Evolutionary conservation across 2,797 vertebrate genomes (phyloP).

Genomic region (Syndactyla subalaris): DNA sequence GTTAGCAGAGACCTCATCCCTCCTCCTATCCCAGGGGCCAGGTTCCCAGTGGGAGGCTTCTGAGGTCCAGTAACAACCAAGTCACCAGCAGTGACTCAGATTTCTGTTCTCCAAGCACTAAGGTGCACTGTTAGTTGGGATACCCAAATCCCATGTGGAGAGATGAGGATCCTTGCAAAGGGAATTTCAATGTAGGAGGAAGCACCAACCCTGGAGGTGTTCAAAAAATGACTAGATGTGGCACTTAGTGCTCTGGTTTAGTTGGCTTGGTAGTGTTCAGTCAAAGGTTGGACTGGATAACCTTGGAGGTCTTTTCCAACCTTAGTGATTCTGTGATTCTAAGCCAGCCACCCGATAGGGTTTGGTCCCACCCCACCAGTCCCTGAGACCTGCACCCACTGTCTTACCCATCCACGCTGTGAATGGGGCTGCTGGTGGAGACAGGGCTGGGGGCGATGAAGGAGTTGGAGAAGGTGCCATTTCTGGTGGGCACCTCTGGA

Average conservation of each 20-base stretch:
- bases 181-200: neutral
- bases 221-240: neutral
- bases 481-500: slow-evolving; percentile 73
- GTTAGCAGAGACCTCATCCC: neutral
- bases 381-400: neutral
- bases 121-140: rapidly evolving
- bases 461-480: slow-evolving; percentile 72
- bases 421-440: slow-evolving; percentile 93
- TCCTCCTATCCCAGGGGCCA: neutral
- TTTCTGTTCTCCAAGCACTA: neutral
- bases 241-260: neutral
- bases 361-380: neutral
- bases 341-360: neutral
- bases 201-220: neutral
- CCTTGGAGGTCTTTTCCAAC: neutral
- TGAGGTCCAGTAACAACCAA: neutral
- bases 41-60: neutral
- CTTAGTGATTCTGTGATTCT: neutral
- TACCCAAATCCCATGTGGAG: neutral
- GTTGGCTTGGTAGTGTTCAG: neutral
- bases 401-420: slow-evolving; percentile 86
- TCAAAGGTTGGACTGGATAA: neutral
- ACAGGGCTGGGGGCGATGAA: slow-evolving; percentile 84
- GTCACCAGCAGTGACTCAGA: neutral
- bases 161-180: neutral